Conservation (phyloP, 2,888 invertebrate species). For the Drosophila falleni region DNA sequence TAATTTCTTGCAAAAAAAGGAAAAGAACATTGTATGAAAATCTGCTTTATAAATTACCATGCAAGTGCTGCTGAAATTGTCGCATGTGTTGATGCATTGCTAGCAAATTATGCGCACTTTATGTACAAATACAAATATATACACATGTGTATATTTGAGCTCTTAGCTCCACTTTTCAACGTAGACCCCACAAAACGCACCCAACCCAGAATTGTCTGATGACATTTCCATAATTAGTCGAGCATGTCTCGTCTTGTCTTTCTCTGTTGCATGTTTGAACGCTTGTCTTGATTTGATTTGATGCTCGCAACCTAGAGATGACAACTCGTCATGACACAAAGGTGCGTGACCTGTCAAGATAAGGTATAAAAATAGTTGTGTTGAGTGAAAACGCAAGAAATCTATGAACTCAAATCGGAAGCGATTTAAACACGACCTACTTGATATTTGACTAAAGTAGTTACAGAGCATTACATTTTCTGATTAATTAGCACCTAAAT, state of each 20-base stretch:
- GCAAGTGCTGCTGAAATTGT: slow-evolving; percentile 74
- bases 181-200: slow-evolving; percentile 62
- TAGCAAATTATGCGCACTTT: slow-evolving; percentile 76
- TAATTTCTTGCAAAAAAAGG: slow-evolving; percentile 63
- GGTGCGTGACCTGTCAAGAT: neutral
- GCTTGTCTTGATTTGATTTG: slow-evolving; percentile 79
- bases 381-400: neutral
- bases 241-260: slow-evolving; percentile 69
- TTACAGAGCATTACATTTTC: neutral
- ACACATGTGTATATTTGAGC: slow-evolving; percentile 1
- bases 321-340: slow-evolving; percentile 9
- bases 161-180: slow-evolving; percentile 37
- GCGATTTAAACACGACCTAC: neutral
- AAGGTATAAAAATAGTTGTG: neutral
- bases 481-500: neutral
- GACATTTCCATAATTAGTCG: slow-evolving; percentile 82
- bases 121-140: slow-evolving; percentile 28
- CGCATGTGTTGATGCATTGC: slow-evolving; percentile 78
- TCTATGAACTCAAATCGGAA: neutral
- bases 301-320: slow-evolving; percentile 51
- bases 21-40: slow-evolving; percentile 31
- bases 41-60: slow-evolving; percentile 75
- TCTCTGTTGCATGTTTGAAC: slow-evolving; percentile 70
- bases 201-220: slow-evolving; percentile 65
- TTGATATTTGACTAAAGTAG: too few species aligned